Evolutionary conservation across 1,140 invertebrate species (phyloP).

Genomic region (Calephelis virginiensis): DNA sequence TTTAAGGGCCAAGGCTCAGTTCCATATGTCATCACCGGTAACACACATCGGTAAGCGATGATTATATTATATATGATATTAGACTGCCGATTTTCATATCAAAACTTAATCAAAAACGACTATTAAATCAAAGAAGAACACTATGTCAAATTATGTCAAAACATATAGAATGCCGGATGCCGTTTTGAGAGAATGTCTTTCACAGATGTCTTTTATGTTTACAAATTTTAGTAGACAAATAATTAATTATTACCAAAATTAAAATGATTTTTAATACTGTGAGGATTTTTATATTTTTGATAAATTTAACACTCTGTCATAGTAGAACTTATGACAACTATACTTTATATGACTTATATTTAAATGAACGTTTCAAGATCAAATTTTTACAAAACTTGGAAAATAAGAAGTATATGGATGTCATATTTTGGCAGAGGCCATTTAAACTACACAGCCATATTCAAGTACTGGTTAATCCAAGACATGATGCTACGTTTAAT

Average conservation of each 20-base stretch:
- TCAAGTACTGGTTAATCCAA: slow-evolving; percentile 51
- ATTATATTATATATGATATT: too few species aligned
- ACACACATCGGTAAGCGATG: too few species aligned
- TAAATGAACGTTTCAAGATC: slow-evolving; percentile 47
- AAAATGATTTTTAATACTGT: slow-evolving; percentile 33
- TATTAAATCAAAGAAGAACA: too few species aligned
- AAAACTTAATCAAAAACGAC: too few species aligned
- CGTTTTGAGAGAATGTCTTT: background rate
- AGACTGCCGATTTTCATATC: too few species aligned
- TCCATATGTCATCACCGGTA: too few species aligned
- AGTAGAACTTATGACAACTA: slow-evolving; percentile 47
- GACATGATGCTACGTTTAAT: slow-evolving; percentile 40
- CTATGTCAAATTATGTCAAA: too few species aligned
- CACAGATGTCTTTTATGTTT: background rate
- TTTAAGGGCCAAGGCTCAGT: too few species aligned
- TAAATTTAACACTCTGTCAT: slow-evolving; percentile 35
- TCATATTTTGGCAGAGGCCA: slow-evolving; percentile 56
- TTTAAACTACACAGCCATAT: slow-evolving; percentile 47
- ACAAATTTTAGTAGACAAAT: background rate
- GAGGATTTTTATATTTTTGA: slow-evolving; percentile 34
- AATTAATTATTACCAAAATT: background rate
- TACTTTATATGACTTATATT: slow-evolving; percentile 38
- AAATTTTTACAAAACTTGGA: slow-evolving; percentile 54
- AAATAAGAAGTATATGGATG: slow-evolving; percentile 49
- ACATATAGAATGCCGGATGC: too few species aligned